Conservation (phyloP, 2,797 vertebrate genomes). For the Yasuhikotakia modesta region DNA sequence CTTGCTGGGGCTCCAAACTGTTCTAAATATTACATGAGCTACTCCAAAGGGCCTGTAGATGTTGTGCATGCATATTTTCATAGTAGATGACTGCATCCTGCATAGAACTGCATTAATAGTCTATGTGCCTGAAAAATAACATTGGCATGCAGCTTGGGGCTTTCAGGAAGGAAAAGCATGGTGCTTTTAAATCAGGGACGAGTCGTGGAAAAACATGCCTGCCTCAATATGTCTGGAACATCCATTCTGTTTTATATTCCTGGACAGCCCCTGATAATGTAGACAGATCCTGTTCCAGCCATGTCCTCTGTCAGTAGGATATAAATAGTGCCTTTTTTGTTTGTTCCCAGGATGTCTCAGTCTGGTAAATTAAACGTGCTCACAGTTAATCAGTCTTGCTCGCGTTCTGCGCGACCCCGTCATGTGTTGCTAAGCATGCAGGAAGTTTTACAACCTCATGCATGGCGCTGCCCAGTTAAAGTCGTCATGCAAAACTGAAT, state of each 20-base stretch:
- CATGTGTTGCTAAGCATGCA: not conserved
- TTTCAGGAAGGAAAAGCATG: not conserved
- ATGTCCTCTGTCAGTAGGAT: constrained; percentile 4
- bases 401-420: not conserved
- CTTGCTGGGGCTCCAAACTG: constrained; percentile 1
- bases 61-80: not conserved
- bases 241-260: constrained; percentile 13
- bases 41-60: not conserved
- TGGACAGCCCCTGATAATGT: constrained; percentile 16
- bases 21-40: not conserved
- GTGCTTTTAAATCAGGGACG: not conserved
- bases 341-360: constrained; percentile 14
- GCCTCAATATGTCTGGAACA: not conserved
- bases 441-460: not conserved
- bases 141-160: not conserved
- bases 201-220: too few species aligned
- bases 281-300: constrained; percentile 18
- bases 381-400: not conserved
- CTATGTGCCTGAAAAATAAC: too few species aligned
- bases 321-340: constrained; percentile 39
- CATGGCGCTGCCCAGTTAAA: too few species aligned
- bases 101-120: not conserved
- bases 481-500: too few species aligned
- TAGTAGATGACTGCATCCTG: not conserved
- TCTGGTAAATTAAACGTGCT: constrained; percentile 6